Conservation (phyloP, 2,888 invertebrate genomes). For the Timandra comae region DNA sequence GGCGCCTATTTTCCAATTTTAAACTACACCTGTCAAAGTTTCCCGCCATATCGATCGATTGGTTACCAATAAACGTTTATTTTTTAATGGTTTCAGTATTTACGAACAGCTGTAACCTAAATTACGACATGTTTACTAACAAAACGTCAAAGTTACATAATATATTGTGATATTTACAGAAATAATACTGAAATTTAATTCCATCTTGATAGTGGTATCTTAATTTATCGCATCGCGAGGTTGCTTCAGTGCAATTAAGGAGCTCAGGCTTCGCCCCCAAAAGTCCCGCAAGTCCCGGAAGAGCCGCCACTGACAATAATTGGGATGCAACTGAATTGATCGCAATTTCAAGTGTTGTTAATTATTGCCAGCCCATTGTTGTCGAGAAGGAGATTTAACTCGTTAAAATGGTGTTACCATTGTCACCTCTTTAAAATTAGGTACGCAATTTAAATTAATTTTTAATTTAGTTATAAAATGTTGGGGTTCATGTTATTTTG, state of each 20-base stretch:
- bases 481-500: too few species aligned
- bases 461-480: too few species aligned
- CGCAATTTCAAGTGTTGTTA: slow-evolving; percentile 31
- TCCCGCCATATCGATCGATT: slow-evolving; percentile 10
- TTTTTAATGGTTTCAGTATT: slow-evolving; percentile 6
- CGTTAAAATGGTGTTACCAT: slow-evolving; percentile 12
- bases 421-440: too few species aligned
- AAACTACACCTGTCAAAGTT: slow-evolving; percentile 16
- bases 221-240: slow-evolving; percentile 21
- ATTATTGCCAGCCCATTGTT: slow-evolving; percentile 29
- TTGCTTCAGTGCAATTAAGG: slow-evolving; percentile 24
- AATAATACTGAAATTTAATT: slow-evolving; percentile 24
- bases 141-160: background rate
- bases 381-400: slow-evolving; percentile 17
- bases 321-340: slow-evolving; percentile 29
- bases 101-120: slow-evolving; percentile 3
- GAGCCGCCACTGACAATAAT: slow-evolving; percentile 27
- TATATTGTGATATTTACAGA: slow-evolving; percentile 2
- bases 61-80: slow-evolving; percentile 2
- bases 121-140: background rate
- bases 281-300: slow-evolving; percentile 18
- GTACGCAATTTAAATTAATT: too few species aligned
- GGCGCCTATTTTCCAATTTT: slow-evolving; percentile 4
- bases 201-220: slow-evolving; percentile 24
- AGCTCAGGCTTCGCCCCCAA: slow-evolving; percentile 17